A percentile compares a stretch with the other conserved stretches of the same genome.
Evolutionary conservation across 1,140 invertebrate species (phyloP).

Genomic region (Drosophila burlai): DNA sequence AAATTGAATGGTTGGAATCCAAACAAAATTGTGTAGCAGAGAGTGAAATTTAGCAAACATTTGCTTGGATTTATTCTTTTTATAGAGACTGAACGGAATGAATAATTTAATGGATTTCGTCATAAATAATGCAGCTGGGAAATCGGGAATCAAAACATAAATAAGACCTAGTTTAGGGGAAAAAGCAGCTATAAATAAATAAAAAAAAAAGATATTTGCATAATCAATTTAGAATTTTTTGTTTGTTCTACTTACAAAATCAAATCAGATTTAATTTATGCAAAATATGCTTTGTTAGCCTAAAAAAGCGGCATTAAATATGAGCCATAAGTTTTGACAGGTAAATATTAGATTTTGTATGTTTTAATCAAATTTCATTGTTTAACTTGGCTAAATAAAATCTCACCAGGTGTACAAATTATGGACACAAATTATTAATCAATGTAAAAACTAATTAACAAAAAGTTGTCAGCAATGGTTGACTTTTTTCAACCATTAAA

Average conservation of each 20-base stretch:
- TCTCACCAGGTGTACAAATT: not conserved
- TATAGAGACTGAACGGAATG: not conserved
- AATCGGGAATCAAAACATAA: slow-evolving; percentile 21
- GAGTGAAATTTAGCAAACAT: slow-evolving; percentile 29
- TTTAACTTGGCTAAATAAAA: slow-evolving; percentile 14
- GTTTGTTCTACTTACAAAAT: not conserved
- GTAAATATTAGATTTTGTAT: not conserved
- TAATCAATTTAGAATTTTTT: slow-evolving; percentile 19
- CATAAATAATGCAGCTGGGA: slow-evolving; percentile 19
- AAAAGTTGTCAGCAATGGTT: not conserved
- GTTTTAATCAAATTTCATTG: not conserved
- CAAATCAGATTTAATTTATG: slow-evolving; percentile 24
- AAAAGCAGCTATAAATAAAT: not conserved
- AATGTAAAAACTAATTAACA: slow-evolving; percentile 10
- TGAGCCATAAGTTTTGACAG: slow-evolving; percentile 4
- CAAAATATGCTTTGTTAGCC: slow-evolving; percentile 7
- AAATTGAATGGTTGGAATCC: slow-evolving; percentile 36
- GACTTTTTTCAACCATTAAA: not conserved
- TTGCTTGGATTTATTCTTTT: slow-evolving; percentile 30
- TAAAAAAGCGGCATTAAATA: slow-evolving; percentile 6
- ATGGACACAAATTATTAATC: not conserved
- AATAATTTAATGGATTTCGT: slow-evolving; percentile 32
- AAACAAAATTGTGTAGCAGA: slow-evolving; percentile 30
- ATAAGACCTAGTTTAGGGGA: slow-evolving; percentile 18
- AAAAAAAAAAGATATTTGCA: slow-evolving; percentile 2